These are phyloP conservation scores for Acanthacorydalis orientalis DNA, from an alignment of 2,888 invertebrate genomes.

Conservation along the genomic window DNA sequence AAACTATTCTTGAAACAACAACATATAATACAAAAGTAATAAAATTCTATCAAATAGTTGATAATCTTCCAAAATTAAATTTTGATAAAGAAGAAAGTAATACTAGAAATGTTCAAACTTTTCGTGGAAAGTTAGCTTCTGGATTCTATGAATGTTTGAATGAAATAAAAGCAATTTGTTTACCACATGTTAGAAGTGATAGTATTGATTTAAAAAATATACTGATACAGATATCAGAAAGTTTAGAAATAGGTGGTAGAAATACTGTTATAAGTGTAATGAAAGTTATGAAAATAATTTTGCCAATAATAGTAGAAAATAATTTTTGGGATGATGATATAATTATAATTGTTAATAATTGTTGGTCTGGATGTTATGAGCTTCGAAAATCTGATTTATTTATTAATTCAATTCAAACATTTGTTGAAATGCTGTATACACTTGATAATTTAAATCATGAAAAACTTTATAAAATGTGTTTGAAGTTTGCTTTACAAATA, in stretches of 20 bases:
- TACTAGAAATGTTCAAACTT: too few species aligned
- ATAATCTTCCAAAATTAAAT: too few species aligned
- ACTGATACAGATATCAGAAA: conserved; percentile 21
- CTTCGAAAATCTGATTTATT: conserved; percentile 30
- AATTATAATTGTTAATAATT: conserved; percentile 21
- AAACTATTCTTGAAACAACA: too few species aligned
- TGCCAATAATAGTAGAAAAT: conserved; percentile 16
- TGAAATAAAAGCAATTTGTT: too few species aligned
- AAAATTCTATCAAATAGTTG: too few species aligned
- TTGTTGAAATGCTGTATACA: conserved; percentile 21
- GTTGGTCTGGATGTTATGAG: conserved; percentile 27
- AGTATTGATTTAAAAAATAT: conserved; percentile 11
- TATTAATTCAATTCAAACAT: conserved; percentile 26
- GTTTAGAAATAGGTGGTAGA: conserved; percentile 30
- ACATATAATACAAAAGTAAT: too few species aligned
- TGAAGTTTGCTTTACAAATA: conserved; percentile 17
- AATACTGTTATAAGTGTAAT: conserved; percentile 29
- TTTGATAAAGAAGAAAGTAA: too few species aligned
- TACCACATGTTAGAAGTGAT: neutral
- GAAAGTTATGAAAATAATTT: conserved; percentile 22
- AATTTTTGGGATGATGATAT: conserved; percentile 8
- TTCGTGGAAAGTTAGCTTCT: too few species aligned
- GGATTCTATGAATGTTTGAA: too few species aligned
- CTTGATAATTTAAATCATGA: conserved; percentile 1
- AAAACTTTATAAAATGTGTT: conserved; percentile 3